Evolutionary conservation across 2,888 invertebrate genomes (phyloP).

Genomic region (Orthonevra nobilis): DNA sequence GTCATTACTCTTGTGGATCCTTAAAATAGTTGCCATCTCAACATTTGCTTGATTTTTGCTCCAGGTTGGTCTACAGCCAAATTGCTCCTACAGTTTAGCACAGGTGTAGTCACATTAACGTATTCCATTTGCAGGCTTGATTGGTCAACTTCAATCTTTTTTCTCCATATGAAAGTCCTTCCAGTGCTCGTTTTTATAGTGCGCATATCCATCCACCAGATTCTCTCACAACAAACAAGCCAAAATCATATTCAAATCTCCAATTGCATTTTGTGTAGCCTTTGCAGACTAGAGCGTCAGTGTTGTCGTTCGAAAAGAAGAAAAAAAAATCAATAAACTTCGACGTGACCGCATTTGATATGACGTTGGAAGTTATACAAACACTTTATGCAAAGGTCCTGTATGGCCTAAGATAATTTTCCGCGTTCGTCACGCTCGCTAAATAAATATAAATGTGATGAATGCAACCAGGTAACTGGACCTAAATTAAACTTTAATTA

Average conservation of each 20-base stretch:
- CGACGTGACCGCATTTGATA: conserved; percentile 36
- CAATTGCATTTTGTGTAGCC: conserved; percentile 19
- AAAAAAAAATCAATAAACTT: conserved; percentile 50
- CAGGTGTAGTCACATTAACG: no score
- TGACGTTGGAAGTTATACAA: conserved; percentile 37
- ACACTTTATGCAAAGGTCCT: neutral
- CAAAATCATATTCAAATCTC: no score
- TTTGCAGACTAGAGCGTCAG: conserved; percentile 23
- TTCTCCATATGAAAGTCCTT: neutral
- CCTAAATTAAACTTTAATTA: conserved; percentile 35
- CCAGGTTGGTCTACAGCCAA: no score
- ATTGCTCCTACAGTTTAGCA: no score
- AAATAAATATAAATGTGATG: conserved; percentile 6
- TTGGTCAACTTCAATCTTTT: conserved; percentile 11
- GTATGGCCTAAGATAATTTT: no score
- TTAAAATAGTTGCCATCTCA: no score
- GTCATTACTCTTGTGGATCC: no score
- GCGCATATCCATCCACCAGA: conserved; percentile 45
- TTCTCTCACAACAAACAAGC: conserved; percentile 2
- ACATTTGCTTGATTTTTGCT: no score
- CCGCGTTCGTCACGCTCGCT: neutral
- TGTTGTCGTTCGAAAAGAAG: conserved; percentile 17
- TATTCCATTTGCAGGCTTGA: conserved; percentile 1
- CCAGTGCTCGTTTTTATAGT: conserved; percentile 8
- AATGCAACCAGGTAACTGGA: neutral